Conservation (phyloP, 35 echinoderm and acorn worm genomes). For the Ophiothrix spiculata region DNA sequence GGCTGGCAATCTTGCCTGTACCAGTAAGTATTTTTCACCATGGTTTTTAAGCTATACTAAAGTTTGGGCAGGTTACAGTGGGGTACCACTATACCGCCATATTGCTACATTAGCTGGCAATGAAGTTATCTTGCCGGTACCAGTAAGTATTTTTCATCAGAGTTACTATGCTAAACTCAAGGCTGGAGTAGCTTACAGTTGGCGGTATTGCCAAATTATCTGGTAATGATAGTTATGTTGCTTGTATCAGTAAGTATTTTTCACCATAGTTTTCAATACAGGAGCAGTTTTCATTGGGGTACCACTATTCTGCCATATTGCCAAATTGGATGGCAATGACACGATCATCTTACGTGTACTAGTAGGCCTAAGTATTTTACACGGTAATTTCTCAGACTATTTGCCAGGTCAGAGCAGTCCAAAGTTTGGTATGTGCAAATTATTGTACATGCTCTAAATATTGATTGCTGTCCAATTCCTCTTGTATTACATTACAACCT, state of each 20-base stretch:
- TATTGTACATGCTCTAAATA: no score
- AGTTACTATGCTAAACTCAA: no score
- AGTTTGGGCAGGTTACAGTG: constrained; percentile 63
- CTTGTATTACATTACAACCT: no score
- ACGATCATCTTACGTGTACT: constrained; percentile 14
- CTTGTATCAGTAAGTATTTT: not conserved
- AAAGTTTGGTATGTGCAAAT: no score
- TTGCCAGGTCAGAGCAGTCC: no score
- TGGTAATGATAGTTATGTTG: constrained; percentile 47
- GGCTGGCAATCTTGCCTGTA: constrained; percentile 54
- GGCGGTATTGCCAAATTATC: constrained; percentile 84
- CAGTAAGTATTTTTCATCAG: not conserved
- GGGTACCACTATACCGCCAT: constrained; percentile 78
- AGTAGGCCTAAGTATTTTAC: no score
- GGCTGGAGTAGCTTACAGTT: constrained; percentile 66
- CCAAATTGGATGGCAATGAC: constrained; percentile 59
- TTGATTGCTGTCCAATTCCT: no score
- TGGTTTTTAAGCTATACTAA: constrained; percentile 96
- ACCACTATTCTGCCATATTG: constrained; percentile 85
- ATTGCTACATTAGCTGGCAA: constrained; percentile 84
- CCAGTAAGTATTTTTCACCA: not conserved
- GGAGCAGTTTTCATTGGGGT: constrained; percentile 65
- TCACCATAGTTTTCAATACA: no score
- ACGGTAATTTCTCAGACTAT: no score
- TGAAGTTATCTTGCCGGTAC: constrained; percentile 13